phyloP scores from a whole-genome alignment of 2,888 invertebrate genomes.

The Chloromyia formosa region DNA sequence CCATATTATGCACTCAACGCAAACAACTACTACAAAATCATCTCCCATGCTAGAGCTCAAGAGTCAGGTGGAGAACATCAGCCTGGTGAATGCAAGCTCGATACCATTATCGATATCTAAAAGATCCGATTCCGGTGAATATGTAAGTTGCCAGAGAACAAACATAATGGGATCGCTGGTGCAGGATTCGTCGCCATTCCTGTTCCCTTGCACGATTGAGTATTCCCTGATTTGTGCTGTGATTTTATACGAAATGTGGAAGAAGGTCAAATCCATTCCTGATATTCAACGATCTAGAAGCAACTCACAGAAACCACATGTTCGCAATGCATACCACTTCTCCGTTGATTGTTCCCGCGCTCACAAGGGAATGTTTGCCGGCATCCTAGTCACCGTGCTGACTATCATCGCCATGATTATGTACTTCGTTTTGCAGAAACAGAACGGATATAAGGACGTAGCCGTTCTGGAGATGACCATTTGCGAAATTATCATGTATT shows the following conservation, averaged over 20 bases:
- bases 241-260: slow-evolving; percentile 90
- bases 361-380: slow-evolving; percentile 78
- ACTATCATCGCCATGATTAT: slow-evolving; percentile 88
- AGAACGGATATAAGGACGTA: slow-evolving; percentile 69
- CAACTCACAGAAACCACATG: slow-evolving; percentile 59
- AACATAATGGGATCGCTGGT: slow-evolving; percentile 77
- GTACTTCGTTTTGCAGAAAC: slow-evolving; percentile 84
- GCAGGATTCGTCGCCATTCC: slow-evolving; percentile 78
- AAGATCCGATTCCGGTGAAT: slow-evolving; percentile 58
- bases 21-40: slow-evolving; percentile 50
- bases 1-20: slow-evolving; percentile 68
- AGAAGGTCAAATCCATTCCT: slow-evolving; percentile 74
- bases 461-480: slow-evolving; percentile 80
- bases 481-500: slow-evolving; percentile 78
- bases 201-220: slow-evolving; percentile 90
- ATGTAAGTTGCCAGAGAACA: slow-evolving; percentile 67
- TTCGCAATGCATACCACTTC: slow-evolving; percentile 70
- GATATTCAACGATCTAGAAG: slow-evolving; percentile 65
- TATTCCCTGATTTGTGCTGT: slow-evolving; percentile 92
- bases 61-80: slow-evolving; percentile 9
- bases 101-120: slow-evolving; percentile 66
- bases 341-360: slow-evolving; percentile 87
- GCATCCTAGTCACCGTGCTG: slow-evolving; percentile 80
- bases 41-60: not conserved
- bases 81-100: not conserved